Evolutionary conservation across 2,113 vertebrate species (phyloP).

Genomic region (Taxidea taxus): DNA sequence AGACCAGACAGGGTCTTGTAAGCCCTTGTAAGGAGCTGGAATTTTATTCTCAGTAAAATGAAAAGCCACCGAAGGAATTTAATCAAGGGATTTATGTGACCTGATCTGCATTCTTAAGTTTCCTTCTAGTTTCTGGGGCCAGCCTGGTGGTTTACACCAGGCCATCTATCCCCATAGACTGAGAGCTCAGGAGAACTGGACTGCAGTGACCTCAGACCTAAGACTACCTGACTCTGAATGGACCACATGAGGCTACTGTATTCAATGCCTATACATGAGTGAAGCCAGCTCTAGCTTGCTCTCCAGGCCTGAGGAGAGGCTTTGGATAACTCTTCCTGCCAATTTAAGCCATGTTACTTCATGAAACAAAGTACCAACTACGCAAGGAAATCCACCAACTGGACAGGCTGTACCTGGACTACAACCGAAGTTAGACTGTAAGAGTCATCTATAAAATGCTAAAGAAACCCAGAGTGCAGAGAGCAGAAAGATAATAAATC

Average conservation of each 20-base stretch:
- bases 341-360: background rate
- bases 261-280: background rate
- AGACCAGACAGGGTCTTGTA: background rate
- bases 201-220: background rate
- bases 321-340: background rate
- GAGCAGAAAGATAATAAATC: conserved; percentile 21
- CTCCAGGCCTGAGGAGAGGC: background rate
- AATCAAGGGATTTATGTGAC: background rate
- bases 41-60: background rate
- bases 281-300: background rate
- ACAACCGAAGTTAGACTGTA: background rate
- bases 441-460: background rate
- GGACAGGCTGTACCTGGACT: background rate
- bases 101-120: background rate
- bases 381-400: background rate
- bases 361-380: conserved; percentile 1
- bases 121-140: background rate
- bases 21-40: background rate
- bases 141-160: background rate
- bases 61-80: background rate
- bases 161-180: background rate
- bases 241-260: background rate
- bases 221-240: background rate
- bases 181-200: background rate
- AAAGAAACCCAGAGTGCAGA: background rate